Evolutionary conservation across 2,113 vertebrate species (phyloP).

Genomic region (Lasiurus borealis): DNA sequence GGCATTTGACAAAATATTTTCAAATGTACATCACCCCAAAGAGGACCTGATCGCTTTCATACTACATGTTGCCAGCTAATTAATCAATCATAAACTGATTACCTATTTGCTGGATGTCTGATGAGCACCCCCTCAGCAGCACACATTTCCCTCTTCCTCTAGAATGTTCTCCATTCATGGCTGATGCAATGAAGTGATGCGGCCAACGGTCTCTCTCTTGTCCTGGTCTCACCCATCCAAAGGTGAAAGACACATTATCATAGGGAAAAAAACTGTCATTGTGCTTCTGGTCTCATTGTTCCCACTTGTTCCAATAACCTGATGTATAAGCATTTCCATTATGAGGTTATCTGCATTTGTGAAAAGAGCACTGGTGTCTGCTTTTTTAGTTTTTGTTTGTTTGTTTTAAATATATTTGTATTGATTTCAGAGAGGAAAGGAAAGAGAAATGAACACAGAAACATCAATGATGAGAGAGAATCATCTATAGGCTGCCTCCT

Average conservation of each 20-base stretch:
- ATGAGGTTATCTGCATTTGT: background rate
- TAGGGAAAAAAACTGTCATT: background rate
- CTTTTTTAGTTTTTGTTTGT: too few species aligned
- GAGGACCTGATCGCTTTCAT: background rate
- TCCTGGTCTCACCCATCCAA: too few species aligned
- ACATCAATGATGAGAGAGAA: too few species aligned
- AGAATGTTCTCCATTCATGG: too few species aligned
- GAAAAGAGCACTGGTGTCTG: background rate
- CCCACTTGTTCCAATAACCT: background rate
- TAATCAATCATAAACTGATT: background rate
- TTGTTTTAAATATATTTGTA: too few species aligned
- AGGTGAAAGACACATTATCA: background rate
- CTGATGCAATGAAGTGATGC: background rate
- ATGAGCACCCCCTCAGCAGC: rapidly evolving
- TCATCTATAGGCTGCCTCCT: too few species aligned
- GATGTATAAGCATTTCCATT: background rate
- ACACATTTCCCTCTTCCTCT: background rate
- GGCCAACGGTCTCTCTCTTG: too few species aligned
- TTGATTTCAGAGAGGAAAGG: too few species aligned
- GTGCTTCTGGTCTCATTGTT: background rate
- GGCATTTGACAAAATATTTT: background rate
- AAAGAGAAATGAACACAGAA: too few species aligned
- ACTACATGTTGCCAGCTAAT: too few species aligned
- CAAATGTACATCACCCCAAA: background rate
- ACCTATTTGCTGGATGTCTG: too few species aligned